Base-by-base conservation (phyloP, 2,888 invertebrate species). In the Endotricha flammealis region DNA sequence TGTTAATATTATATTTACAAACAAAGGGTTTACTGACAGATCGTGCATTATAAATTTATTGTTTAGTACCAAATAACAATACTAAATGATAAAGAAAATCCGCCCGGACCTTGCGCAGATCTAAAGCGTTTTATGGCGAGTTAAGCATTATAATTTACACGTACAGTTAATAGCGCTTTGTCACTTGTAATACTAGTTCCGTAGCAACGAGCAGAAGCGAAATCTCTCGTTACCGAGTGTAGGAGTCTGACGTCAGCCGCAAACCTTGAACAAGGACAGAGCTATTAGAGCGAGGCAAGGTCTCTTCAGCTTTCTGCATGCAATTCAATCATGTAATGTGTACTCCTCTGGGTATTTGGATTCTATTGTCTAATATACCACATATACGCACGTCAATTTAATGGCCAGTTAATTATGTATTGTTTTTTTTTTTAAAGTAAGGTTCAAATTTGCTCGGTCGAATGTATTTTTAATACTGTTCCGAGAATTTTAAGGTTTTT, bases 261-360 rank as follows among this genome's bases (percentile, higher is more conserved):
- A 77, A 69, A 73, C 83, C 82, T 83, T 79, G 81, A 61, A 48
- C 67, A 69, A 78, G 80, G 80, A 77, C 79, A 72, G 64, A 65
- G 64, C 74, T 80, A 77, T 78, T 79, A 80, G 73, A 79, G 68
- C 76, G 70, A 67, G 58, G 68, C 77, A 64, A 74, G 78, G 74
- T 71, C 76, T 79, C 70, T 68, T 60, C 54, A 68, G 64, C 64
- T 70, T 71, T 75, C 66, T 75, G 75, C 68, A 65, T 72, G 64
- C 69, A 58, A 67, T 60, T 59, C 60, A 58, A 64, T 61, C 58
- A 59, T 52, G 51, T 39, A 39, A 47, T 48, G 44, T 41, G 33
- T 49, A 55, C 38, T 32, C 30, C 17, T 27, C 38, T 9, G 4
- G 12, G 22, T 22, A 25, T 12, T 24, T 36, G 25, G 23, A 30